Percentiles rank a stretch among this genome's conserved stretches.
phyloP scores from a whole-genome alignment of 2,113 vertebrate species.

The Poicephalus meyeri region DNA sequence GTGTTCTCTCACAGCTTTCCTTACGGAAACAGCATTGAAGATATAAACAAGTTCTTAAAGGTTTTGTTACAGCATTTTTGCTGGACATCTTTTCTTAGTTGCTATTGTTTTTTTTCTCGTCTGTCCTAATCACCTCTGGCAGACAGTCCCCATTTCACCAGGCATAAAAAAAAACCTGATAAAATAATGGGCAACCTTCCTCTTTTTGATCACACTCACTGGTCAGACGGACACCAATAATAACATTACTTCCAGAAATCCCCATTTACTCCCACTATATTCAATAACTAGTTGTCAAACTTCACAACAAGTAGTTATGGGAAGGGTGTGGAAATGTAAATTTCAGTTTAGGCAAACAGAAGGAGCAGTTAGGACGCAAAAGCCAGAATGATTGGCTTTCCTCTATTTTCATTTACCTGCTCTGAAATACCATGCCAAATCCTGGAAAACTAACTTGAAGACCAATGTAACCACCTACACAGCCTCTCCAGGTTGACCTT shows the following conservation, averaged over 20 bases:
- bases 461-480: neutral
- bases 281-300: neutral
- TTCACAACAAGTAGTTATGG: neutral
- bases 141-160: neutral
- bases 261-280: neutral
- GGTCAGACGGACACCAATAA: neutral
- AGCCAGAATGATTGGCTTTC: neutral
- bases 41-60: neutral
- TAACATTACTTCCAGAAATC: neutral
- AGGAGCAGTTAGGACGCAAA: neutral
- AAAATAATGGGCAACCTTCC: neutral
- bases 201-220: neutral
- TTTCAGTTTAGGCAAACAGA: neutral
- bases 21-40: neutral
- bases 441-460: neutral
- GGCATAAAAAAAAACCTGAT: neutral
- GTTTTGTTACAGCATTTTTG: neutral
- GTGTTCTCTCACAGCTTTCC: neutral
- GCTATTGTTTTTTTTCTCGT: neutral
- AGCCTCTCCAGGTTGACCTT: neutral
- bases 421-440: neutral
- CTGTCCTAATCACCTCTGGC: neutral
- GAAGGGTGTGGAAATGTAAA: neutral
- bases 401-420: neutral
- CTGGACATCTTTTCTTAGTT: neutral